A percentile compares a stretch with the other conserved stretches of the same genome.
phyloP scores from a whole-genome alignment of 2,888 invertebrate species.

The Drosophila acutilabella region DNA sequence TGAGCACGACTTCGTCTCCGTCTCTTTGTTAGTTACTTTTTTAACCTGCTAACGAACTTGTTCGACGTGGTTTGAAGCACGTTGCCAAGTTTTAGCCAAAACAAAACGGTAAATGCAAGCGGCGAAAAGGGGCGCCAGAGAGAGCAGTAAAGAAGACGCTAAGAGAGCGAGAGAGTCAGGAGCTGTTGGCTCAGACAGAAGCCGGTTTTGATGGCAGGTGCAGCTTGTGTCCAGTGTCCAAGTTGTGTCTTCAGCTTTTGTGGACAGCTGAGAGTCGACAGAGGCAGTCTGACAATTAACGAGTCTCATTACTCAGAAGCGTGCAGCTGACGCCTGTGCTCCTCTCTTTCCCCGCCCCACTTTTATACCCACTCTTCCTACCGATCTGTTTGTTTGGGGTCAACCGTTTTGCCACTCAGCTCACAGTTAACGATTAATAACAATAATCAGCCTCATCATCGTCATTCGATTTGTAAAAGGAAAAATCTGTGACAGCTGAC shows the following conservation, averaged over 20 bases:
- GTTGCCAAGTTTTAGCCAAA: slow-evolving; percentile 65
- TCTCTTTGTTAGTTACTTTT: background rate
- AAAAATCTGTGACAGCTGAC: slow-evolving; percentile 31
- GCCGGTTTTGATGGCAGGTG: slow-evolving; percentile 63
- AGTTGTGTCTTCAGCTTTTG: slow-evolving; percentile 10
- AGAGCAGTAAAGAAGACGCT: background rate
- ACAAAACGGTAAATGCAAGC: slow-evolving; percentile 56
- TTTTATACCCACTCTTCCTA: background rate
- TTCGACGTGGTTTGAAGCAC: slow-evolving; percentile 74
- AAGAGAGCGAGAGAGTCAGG: slow-evolving; percentile 2
- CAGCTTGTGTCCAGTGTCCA: slow-evolving; percentile 34
- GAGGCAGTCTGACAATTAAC: slow-evolving; percentile 58
- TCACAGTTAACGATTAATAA: slow-evolving; percentile 60
- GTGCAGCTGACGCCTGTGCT: slow-evolving; percentile 54
- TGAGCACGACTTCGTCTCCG: background rate
- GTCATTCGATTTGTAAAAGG: slow-evolving; percentile 19
- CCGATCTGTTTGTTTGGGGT: slow-evolving; percentile 39
- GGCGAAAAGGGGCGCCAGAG: slow-evolving; percentile 7
- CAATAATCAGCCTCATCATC: slow-evolving; percentile 49
- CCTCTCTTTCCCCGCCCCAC: background rate
- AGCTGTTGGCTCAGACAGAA: slow-evolving; percentile 19
- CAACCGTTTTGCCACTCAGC: slow-evolving; percentile 47
- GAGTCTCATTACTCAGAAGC: slow-evolving; percentile 62
- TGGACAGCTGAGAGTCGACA: slow-evolving; percentile 37
- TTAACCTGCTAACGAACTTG: slow-evolving; percentile 64